Percentiles rank a stretch among this genome's conserved stretches.
These are phyloP conservation scores for Rhabdomys pumilio DNA, from an alignment of 2,797 vertebrate species.

Conservation along the genomic window DNA sequence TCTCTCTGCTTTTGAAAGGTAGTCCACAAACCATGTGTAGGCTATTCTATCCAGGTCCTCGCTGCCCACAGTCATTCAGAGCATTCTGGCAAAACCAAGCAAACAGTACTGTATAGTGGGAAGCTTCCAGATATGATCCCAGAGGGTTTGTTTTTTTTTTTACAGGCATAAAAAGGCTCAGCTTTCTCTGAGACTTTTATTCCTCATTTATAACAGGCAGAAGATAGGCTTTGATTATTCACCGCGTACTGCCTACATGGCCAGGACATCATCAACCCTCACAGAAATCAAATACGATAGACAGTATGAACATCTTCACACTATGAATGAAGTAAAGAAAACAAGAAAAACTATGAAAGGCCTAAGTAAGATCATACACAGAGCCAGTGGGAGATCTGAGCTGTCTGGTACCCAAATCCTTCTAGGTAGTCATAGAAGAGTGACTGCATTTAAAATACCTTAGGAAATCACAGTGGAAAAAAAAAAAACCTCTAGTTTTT, in stretches of 20 bases:
- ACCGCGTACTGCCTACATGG: neutral
- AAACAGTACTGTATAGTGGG: neutral
- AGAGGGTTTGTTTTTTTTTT: neutral
- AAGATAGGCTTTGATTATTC: neutral
- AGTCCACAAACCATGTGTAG: neutral
- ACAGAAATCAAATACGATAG: neutral
- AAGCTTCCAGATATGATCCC: neutral
- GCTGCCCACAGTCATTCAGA: neutral
- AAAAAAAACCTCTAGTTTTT: neutral
- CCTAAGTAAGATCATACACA: neutral
- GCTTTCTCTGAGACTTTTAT: neutral
- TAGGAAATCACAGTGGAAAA: neutral
- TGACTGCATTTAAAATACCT: neutral
- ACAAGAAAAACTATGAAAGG: neutral
- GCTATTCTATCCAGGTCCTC: neutral
- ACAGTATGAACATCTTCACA: neutral
- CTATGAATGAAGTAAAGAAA: neutral
- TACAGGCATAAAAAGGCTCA: neutral
- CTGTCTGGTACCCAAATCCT: neutral
- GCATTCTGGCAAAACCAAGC: neutral
- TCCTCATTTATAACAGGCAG: slow-evolving; percentile 23
- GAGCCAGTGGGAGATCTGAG: neutral
- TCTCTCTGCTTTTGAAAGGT: neutral
- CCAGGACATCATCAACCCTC: neutral
- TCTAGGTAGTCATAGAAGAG: neutral